Percentiles rank a stretch among this genome's conserved stretches.
Evolutionary conservation across 2,888 invertebrate genomes (phyloP).

Genomic region (Bugula neritina): DNA sequence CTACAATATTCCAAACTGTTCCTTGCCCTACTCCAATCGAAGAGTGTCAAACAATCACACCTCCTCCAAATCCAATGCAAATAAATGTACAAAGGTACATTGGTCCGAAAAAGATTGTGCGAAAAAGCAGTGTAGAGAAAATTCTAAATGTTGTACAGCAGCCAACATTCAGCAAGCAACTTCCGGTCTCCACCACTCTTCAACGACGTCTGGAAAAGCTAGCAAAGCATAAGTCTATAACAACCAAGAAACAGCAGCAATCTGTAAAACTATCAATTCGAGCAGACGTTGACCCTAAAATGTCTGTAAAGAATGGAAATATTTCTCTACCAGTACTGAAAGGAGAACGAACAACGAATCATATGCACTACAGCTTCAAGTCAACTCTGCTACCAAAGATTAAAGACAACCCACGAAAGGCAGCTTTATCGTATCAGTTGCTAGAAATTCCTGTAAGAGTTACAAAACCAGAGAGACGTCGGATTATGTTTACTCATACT

Average conservation of each 20-base stretch:
- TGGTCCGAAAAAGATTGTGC: background rate
- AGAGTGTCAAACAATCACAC: background rate
- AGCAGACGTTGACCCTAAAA: background rate
- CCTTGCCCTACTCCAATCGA: conserved; percentile 16
- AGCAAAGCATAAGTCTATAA: conserved; percentile 1
- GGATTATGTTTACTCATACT: conserved; percentile 12
- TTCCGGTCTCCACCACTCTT: background rate
- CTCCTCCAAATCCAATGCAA: too few relatives aligned
- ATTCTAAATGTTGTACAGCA: background rate
- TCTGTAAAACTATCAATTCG: background rate
- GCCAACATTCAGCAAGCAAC: background rate
- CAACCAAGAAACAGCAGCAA: background rate
- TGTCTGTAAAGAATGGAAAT: conserved; percentile 1
- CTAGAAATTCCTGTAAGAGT: conserved; percentile 3
- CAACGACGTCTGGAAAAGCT: conserved; percentile 24
- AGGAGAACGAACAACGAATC: background rate
- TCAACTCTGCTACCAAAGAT: conserved; percentile 10
- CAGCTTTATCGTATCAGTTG: conserved; percentile 12
- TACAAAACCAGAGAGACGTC: background rate
- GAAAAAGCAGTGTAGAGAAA: background rate
- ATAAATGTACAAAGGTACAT: background rate
- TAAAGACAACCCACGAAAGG: background rate
- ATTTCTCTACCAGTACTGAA: background rate
- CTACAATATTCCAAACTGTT: conserved; percentile 7
- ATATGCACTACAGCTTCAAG: background rate